Evolutionary conservation across 2,113 vertebrate genomes (phyloP), one percentile per base, ranked within the genome.

Genomic region (Cyprinodon brontotheroides): DNA sequence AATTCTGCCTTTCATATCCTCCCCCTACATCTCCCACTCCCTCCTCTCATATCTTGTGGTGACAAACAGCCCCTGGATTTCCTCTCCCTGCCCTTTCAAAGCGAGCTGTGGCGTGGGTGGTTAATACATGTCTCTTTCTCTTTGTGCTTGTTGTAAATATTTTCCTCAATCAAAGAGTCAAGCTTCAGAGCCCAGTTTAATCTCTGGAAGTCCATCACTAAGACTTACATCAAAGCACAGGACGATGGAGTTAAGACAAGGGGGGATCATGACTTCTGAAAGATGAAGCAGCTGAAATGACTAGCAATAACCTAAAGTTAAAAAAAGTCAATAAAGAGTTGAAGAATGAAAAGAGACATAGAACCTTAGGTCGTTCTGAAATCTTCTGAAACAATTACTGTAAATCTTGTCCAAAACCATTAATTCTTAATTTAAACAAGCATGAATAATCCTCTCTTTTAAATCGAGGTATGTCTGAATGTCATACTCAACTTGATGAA

Each of bases 101-200:
- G 77, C 7, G 0, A 72, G 59, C 74, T 83, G 78, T 81, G 78
- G 61, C 72, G 84, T 89, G 86, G 84, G 88, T 41, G 85, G 79
- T 61, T 29, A 63, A 81, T 68, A 66, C 65, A 13, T 4, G 39
- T 68, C 77, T 84, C 68, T 70, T 14, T 76, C 70, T 86, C 9
- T 77, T 64, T 87, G 61, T 65, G 74, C 38, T 14, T 4, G 64
- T 59, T 82, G 81, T 89, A 89, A 92, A 90, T 86, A 83, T 82
- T 75, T 71, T 87, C 84, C 80, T 43, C 77, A 88, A 93, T 92
- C 87, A 90, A 82, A 90, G 85, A 77, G 78, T 70, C 50, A 15
- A 68, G 83, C 76, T 86, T 88, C 78, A 87, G 79, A 92, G 80
- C 60, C 71, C 2, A 0, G 45, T 67, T 48, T 91, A 87, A 90